Evolutionary conservation across 53 echinoderm and acorn worm species (phyloP).

Genomic region (Echinometra lucunter): DNA sequence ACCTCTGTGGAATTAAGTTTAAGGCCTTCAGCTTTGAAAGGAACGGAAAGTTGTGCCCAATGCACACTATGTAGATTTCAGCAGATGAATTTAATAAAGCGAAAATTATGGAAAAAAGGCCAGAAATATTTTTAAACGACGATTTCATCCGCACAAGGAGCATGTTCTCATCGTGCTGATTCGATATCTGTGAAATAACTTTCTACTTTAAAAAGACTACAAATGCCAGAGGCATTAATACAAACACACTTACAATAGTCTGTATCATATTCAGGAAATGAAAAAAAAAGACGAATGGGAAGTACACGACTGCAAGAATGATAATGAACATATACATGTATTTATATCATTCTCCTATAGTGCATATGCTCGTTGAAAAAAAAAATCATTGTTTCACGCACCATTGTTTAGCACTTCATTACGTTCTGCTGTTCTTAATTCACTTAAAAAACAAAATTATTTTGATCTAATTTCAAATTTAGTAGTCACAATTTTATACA

Average conservation of each 20-base stretch:
- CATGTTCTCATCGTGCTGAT: constrained; percentile 23
- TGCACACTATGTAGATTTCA: not conserved
- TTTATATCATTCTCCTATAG: too few relatives aligned
- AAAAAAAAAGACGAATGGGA: not conserved
- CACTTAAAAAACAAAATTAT: too few relatives aligned
- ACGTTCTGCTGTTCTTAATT: too few relatives aligned
- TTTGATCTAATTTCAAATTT: too few relatives aligned
- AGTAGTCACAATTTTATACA: not conserved
- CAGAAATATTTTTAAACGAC: not conserved
- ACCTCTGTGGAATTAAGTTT: not conserved
- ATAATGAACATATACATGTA: not conserved
- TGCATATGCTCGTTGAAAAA: not conserved
- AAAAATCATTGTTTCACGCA: not conserved
- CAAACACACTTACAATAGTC: not conserved
- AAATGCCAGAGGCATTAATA: not conserved
- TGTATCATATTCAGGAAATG: not conserved
- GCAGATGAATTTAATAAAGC: not conserved
- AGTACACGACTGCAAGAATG: not conserved
- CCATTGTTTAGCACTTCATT: too few relatives aligned
- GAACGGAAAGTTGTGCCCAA: not conserved
- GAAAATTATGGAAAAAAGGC: not conserved
- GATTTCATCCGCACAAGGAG: constrained; percentile 54
- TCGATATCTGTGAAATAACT: constrained; percentile 55
- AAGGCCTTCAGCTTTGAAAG: not conserved
- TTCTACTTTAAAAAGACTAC: not conserved